Evolutionary conservation across 1,140 invertebrate genomes (phyloP), one percentile per base, ranked within the genome.

Genomic region (Calliphora vicina): DNA sequence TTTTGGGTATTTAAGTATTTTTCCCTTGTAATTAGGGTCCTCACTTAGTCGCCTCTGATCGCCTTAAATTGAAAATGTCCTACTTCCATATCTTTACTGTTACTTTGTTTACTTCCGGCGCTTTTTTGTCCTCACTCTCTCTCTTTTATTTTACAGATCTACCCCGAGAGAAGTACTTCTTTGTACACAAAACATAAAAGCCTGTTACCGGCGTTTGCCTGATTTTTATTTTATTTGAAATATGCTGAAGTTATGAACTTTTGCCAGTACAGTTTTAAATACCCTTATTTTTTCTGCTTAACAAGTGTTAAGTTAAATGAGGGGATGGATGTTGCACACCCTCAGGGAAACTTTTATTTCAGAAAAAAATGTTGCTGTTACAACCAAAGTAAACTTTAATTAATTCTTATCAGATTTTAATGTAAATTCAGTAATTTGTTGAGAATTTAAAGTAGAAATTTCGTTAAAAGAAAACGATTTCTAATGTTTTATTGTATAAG

Each of bases 51-150:
- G 35, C 35, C 35, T 35, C 6, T 35, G 35, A 2, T 35, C 5
- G 10, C 6, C 35, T n/a, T n/a, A n/a, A n/a, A n/a, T n/a, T n/a
- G n/a, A n/a, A n/a, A 35, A 35, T 2, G 0, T 35, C 35, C 1
- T 35, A 57, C 50, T 57, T 57, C 2, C 50, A n/a, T 57, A 5
- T 57, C 50, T 13, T 13, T 57, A 57, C 12, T 57, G 50, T 57
- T 67, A 67, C 20, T 67, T 67, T 67, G 61, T 67, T 67, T 67
- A 67, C 23, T 67, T 67, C 61, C 61, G 61, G n/a, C 61, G 61
- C 23, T 67, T 20, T 67, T 67, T 20, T 43, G n/a, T n/a, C n/a
- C n/a, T n/a, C n/a, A n/a, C 35, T 35, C 6, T 35, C 35, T 10
- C 50, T 57, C n/a, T n/a, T 15, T 57, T 35, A 5, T 17, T 6